Base-by-base conservation (phyloP, 2,797 vertebrate species). In the Oreochromis mossambicus region DNA sequence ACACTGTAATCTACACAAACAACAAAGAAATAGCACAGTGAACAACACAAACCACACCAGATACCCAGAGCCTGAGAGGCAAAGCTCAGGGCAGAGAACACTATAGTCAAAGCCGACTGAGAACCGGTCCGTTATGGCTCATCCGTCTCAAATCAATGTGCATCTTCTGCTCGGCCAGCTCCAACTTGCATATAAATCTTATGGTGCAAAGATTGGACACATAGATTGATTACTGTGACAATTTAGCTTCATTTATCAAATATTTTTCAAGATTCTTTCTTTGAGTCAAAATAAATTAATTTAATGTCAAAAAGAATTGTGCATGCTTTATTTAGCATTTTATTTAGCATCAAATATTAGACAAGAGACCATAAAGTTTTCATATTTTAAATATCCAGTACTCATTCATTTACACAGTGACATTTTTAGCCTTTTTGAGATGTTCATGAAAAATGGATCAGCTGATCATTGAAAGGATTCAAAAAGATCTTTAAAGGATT, bases 1-100 rank as follows among this genome's bases (percentile, higher is more conserved):
- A 99, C 55, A 99, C 98, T 0, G 98, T 99, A 86, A 99, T 87
- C 85, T 90, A 0, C 54, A 79, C 19, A 83, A 32, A 12, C 32
- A 75, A 24, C 26, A 80, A 48, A 50, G 19, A 58, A 34, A 73
- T 43, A 32, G 26, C 68, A 1, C 76, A 1, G 4, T 41, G 6
- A 86, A 1, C 4, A 1, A 52, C 70, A 10, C 43, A 61, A 46
- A 17, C 4, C 26, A 0, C 15, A 75, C 6, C 68, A 24, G 66
- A 1, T 3, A 26, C 38, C 14, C 38, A 24, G 38, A 70, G 8
- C 5, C 21, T 70, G 63, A 43, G 13, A 70, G 63, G 63, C 36
- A 73, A 46, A 29, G 68, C 4, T 73, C 68, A 46, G 66, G 41
- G 63, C 66, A 26, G 21, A 11, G 24, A 55, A 14, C 54, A 26